Percentiles rank a stretch among this genome's conserved stretches.
These are phyloP conservation scores for Fopius arisanus DNA, from an alignment of 1,140 invertebrate genomes.

Conservation along the genomic window DNA sequence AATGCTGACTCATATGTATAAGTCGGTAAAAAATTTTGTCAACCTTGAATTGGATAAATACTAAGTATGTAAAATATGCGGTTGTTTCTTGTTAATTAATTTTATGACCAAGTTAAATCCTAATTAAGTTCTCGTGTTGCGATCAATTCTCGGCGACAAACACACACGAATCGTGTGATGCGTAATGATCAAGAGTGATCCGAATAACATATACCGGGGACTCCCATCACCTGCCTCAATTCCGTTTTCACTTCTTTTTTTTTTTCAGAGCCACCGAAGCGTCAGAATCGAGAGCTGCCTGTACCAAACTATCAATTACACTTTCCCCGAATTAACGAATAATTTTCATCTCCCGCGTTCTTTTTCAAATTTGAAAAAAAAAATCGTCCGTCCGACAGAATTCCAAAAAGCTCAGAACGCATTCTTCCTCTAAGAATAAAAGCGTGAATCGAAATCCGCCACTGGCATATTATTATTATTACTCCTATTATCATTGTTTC, in stretches of 20 bases:
- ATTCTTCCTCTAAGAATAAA: no score
- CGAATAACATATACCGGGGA: conserved; percentile 7
- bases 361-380: not conserved
- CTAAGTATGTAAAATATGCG: not conserved
- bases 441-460: no score
- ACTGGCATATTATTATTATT: no score
- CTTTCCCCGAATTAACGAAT: not conserved
- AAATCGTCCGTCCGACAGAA: not conserved
- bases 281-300: not conserved
- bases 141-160: conserved; percentile 9
- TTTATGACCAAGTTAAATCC: conserved; percentile 6
- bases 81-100: not conserved
- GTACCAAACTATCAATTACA: conserved; percentile 13
- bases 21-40: not conserved
- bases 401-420: no score
- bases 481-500: no score
- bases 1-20: no score
- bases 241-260: not conserved
- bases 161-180: conserved; percentile 13
- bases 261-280: not conserved
- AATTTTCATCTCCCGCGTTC: not conserved
- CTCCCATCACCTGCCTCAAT: conserved; percentile 2
- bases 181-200: conserved; percentile 9
- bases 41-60: not conserved
- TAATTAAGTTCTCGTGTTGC: conserved; percentile 11